phyloP scores from a whole-genome alignment of 2,797 vertebrate genomes.

The Xenops minutus region DNA sequence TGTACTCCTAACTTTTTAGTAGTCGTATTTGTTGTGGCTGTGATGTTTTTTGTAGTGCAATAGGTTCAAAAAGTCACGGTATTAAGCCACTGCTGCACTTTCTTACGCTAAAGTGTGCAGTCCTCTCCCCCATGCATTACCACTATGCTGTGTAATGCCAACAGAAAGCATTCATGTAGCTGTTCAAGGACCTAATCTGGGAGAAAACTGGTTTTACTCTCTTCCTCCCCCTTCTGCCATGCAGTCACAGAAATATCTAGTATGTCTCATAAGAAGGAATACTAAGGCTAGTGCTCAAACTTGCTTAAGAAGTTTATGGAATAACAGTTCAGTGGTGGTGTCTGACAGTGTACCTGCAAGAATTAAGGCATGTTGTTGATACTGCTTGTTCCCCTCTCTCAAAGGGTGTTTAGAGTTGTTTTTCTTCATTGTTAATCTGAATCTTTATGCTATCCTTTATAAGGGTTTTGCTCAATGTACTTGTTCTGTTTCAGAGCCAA shows the following conservation, averaged over 20 bases:
- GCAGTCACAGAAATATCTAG: background rate
- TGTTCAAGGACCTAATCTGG: background rate
- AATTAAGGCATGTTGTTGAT: background rate
- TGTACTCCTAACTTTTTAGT: background rate
- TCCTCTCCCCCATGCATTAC: background rate
- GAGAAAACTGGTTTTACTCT: background rate
- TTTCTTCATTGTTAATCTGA: background rate
- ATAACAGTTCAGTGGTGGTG: background rate
- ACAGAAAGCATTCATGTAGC: background rate
- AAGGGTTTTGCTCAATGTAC: background rate
- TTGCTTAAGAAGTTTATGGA: background rate
- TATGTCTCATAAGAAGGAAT: background rate
- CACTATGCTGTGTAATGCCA: background rate
- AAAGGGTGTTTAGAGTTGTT: background rate
- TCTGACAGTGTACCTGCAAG: background rate
- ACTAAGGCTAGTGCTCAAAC: background rate
- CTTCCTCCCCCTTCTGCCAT: background rate
- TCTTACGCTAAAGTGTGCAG: background rate
- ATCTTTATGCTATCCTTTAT: background rate
- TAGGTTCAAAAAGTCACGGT: background rate
- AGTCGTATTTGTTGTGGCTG: background rate
- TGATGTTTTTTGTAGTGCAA: background rate
- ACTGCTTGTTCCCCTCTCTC: accelerated
- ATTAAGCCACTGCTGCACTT: background rate
- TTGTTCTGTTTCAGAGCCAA: background rate